Evolutionary conservation across 2,797 vertebrate genomes (phyloP).

Genomic region (Crocidura indochinensis): DNA sequence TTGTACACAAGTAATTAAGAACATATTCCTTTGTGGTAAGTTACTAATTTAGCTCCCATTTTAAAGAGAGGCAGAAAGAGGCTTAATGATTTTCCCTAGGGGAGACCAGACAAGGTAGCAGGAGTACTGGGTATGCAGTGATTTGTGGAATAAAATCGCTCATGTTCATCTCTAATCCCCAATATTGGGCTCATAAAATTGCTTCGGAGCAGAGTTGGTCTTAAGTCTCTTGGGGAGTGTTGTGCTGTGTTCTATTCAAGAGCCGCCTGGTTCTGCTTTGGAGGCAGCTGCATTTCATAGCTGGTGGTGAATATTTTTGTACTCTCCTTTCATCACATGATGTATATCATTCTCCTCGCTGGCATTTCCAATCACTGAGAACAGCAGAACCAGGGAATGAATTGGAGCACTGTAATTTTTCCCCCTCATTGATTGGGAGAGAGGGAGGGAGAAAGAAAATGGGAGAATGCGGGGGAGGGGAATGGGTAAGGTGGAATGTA

Average conservation of each 20-base stretch:
- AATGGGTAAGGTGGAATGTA: slow-evolving; percentile 32
- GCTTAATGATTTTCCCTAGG: slow-evolving; percentile 80
- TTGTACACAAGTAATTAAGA: slow-evolving; percentile 83
- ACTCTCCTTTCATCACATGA: slow-evolving; percentile 69
- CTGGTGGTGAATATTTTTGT: slow-evolving; percentile 66
- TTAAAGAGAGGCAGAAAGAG: slow-evolving; percentile 84
- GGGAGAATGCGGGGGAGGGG: background rate
- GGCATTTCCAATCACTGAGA: slow-evolving; percentile 80
- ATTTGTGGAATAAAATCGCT: slow-evolving; percentile 81
- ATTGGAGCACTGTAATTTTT: slow-evolving; percentile 68
- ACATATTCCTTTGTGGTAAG: slow-evolving; percentile 79
- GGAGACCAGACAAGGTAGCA: slow-evolving; percentile 73
- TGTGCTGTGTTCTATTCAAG: slow-evolving; percentile 64
- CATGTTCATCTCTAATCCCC: slow-evolving; percentile 78
- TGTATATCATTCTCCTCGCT: slow-evolving; percentile 65
- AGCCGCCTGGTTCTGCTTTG: slow-evolving; percentile 32
- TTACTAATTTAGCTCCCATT: slow-evolving; percentile 85
- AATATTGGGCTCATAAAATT: slow-evolving; percentile 82
- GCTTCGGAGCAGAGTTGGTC: slow-evolving; percentile 70
- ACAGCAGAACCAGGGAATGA: slow-evolving; percentile 60
- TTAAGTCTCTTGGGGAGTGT: slow-evolving; percentile 73
- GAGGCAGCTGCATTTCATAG: slow-evolving; percentile 71
- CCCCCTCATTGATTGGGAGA: slow-evolving; percentile 60
- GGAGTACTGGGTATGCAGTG: slow-evolving; percentile 63
- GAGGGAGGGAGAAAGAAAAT: background rate